Evolutionary conservation across 2,888 invertebrate species (phyloP).

Genomic region (Drosophila formosana): DNA sequence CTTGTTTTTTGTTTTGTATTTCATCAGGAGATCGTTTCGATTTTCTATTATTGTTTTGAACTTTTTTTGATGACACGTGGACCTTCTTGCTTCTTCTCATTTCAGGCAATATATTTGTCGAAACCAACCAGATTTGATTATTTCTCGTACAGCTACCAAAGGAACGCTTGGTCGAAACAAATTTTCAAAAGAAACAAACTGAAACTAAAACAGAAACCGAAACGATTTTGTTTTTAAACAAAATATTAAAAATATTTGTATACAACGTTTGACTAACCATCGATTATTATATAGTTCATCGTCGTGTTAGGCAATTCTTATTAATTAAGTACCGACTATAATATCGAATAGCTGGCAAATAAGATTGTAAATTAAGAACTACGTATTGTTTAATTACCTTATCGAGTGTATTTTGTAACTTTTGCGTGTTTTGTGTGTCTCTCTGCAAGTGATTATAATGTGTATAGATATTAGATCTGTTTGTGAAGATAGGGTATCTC

Average conservation of each 20-base stretch:
- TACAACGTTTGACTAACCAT: conserved; percentile 13
- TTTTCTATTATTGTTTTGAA: conserved; percentile 11
- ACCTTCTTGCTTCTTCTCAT: conserved; percentile 28
- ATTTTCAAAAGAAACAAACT: conserved; percentile 7
- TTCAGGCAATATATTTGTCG: conserved; percentile 32
- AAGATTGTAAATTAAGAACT: conserved; percentile 18
- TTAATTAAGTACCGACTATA: conserved; percentile 3
- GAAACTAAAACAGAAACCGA: neutral
- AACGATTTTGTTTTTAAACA: conserved; percentile 6
- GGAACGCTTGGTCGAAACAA: conserved; percentile 24
- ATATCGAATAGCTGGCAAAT: conserved; percentile 22
- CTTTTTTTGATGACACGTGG: conserved; percentile 23
- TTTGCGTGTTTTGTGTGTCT: conserved; percentile 5
- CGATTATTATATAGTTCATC: conserved; percentile 4
- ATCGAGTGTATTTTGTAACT: conserved; percentile 10
- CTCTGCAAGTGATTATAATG: conserved; percentile 10
- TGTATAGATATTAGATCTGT: conserved; percentile 7
- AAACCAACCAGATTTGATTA: conserved; percentile 27
- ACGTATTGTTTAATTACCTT: conserved; percentile 13
- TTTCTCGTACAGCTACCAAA: conserved; percentile 31
- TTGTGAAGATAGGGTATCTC: conserved; percentile 11
- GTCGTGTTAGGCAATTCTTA: conserved; percentile 9
- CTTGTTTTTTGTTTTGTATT: neutral
- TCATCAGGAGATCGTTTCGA: conserved; percentile 10
- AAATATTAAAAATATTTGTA: conserved; percentile 5